Base-by-base conservation (phyloP, 2,113 vertebrate genomes). In the Chaetodon auriga region DNA sequence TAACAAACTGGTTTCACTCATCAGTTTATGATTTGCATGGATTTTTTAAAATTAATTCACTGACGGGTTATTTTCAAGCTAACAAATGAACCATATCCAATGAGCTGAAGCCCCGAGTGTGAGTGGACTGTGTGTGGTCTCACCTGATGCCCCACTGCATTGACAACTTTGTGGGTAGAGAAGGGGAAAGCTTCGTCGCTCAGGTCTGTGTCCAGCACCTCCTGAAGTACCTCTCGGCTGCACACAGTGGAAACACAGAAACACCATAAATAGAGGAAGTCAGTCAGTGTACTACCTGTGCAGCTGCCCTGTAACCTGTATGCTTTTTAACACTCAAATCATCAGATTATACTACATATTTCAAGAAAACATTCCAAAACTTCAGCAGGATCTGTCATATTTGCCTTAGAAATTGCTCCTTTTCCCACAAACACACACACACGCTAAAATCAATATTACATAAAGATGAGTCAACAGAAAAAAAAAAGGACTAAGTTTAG, bases 161-260 rank as follows among this genome's bases (percentile, higher is more conserved):
- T 94, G 68, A 95, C 94, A 53, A 99, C 88, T 85, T 96, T 96
- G 94, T 99, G 97, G 3, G 96, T 96, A 54, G 97, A 99, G 95
- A 99, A 99, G 0, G 97, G 97, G 77, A 99, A 99, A 21, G 96
- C 96, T 13, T 97, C 94, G 0, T 98, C 94, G 87, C 96, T 97
- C 86, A 99, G 96, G 90, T 99, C 97, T 0, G 95, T 69, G 51
- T 98, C 96, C 0, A 99, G 90, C 63, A 99, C 96, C 36, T 99
- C 96, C 85, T 98, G 96, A 61, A 99, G 95, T 0, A 99, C 94
- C 1, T 88, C 64, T 0, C 97, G 97, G 87, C 98, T 99, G 93
- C 0, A 73, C 36, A 54, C 2, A 3, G 19, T 38, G 11, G 57
- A 81, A 58, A 78, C 19, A 70, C 6, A 62, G 1, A 5, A 25